Evolutionary conservation across 2,797 vertebrate species (phyloP).

Genomic region (Avahi laniger): DNA sequence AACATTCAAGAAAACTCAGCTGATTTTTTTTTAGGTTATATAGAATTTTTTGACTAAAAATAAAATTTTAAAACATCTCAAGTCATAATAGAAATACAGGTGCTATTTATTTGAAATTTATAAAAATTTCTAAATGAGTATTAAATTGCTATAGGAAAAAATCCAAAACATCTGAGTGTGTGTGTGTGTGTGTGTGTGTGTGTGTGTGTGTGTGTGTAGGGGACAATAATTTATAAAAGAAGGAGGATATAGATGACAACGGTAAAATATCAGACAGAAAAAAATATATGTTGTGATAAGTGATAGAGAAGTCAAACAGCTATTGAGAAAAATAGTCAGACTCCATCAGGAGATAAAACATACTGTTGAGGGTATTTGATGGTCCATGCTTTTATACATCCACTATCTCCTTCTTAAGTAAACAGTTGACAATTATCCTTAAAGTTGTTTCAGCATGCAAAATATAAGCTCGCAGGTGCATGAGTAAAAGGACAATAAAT

Average conservation of each 20-base stretch:
- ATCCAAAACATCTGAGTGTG: neutral
- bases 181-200: neutral
- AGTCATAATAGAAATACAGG: neutral
- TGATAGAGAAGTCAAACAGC: neutral
- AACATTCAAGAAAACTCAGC: neutral
- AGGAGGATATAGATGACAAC: neutral
- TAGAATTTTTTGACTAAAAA: neutral
- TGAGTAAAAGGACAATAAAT: slow-evolving; percentile 31
- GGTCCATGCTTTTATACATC: neutral
- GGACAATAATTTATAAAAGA: neutral
- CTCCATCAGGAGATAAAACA: neutral
- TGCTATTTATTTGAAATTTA: neutral
- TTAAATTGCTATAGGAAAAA: neutral
- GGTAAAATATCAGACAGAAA: neutral
- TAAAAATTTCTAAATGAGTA: neutral
- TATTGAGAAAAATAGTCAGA: neutral
- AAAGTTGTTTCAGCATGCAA: neutral
- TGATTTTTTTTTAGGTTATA: neutral
- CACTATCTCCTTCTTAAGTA: neutral
- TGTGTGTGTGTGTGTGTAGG: neutral
- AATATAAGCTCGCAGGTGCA: slow-evolving; percentile 3
- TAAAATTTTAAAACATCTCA: neutral
- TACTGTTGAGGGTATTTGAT: neutral
- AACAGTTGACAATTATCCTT: neutral
- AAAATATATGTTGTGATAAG: neutral